phyloP scores from a whole-genome alignment of 2,888 invertebrate genomes.

The Drosophila planitibia region DNA sequence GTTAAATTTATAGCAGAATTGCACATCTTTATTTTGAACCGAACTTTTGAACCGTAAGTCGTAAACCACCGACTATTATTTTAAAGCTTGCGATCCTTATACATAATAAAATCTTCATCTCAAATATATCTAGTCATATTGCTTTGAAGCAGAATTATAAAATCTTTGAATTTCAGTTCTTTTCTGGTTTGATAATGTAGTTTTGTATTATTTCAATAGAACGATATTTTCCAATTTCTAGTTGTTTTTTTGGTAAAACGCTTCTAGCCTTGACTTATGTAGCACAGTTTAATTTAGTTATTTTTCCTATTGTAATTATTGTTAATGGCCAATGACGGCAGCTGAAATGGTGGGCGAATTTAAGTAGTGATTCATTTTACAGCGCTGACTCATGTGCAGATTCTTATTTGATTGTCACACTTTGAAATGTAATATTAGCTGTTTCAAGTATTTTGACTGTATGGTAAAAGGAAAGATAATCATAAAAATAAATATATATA shows the following conservation, averaged over 20 bases:
- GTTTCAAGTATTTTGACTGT: neutral
- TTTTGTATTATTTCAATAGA: neutral
- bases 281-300: neutral
- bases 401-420: neutral
- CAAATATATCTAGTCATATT: neutral
- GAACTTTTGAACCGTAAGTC: neutral
- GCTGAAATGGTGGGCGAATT: neutral
- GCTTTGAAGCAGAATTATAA: neutral
- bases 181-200: neutral
- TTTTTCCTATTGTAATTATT: slow-evolving; percentile 16
- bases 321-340: slow-evolving; percentile 19
- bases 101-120: neutral
- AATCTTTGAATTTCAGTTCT: neutral
- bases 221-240: neutral
- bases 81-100: too few relatives aligned
- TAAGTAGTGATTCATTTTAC: slow-evolving; percentile 3
- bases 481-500: neutral
- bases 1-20: neutral
- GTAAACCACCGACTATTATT: too few relatives aligned
- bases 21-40: neutral
- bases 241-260: neutral
- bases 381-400: slow-evolving; percentile 20
- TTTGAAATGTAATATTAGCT: neutral
- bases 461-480: neutral
- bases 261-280: neutral